A percentile compares a stretch with the other conserved stretches of the same genome.
Conservation (phyloP, 1,140 invertebrate genomes). For the Drosophila kikkawai region DNA sequence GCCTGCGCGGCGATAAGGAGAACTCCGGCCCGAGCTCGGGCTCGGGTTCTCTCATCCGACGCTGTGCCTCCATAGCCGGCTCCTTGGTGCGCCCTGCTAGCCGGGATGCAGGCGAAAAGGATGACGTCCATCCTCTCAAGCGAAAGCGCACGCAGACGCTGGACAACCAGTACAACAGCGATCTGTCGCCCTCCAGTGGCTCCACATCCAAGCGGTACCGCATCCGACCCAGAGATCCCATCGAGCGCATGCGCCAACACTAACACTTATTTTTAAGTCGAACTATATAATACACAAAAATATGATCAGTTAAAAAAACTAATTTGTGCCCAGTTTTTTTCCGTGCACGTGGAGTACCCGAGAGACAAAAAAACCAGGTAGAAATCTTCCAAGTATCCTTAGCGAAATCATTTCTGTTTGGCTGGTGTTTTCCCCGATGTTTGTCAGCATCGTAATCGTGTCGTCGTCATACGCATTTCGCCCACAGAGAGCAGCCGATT, state of each 20-base stretch:
- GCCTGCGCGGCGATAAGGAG: constrained; percentile 44
- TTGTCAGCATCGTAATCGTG: neutral
- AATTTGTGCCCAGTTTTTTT: neutral
- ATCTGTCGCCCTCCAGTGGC: constrained; percentile 54
- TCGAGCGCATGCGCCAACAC: constrained; percentile 72
- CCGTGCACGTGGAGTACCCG: constrained; percentile 6
- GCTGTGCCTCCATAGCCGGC: constrained; percentile 79
- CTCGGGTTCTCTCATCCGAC: constrained; percentile 68
- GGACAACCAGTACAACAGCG: constrained; percentile 57
- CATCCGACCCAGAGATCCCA: constrained; percentile 71
- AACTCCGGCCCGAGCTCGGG: constrained; percentile 32
- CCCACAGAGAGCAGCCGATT: constrained; percentile 89
- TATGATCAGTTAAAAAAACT: too few relatives aligned
- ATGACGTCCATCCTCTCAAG: constrained; percentile 60
- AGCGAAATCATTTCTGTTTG: constrained; percentile 7
- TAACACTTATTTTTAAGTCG: constrained; percentile 14
- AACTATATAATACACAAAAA: too few relatives aligned
- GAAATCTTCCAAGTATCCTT: constrained; percentile 16
- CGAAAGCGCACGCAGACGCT: constrained; percentile 77
- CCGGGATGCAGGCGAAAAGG: constrained; percentile 17
- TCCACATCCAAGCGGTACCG: constrained; percentile 72
- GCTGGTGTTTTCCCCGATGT: constrained; percentile 19
- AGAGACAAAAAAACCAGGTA: too few relatives aligned
- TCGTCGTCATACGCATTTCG: constrained; percentile 31
- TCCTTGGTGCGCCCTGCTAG: constrained; percentile 67